Evolutionary conservation across 1,140 invertebrate genomes (phyloP), one percentile per base, ranked within the genome.

Genomic region (Eurosta solidaginis): DNA sequence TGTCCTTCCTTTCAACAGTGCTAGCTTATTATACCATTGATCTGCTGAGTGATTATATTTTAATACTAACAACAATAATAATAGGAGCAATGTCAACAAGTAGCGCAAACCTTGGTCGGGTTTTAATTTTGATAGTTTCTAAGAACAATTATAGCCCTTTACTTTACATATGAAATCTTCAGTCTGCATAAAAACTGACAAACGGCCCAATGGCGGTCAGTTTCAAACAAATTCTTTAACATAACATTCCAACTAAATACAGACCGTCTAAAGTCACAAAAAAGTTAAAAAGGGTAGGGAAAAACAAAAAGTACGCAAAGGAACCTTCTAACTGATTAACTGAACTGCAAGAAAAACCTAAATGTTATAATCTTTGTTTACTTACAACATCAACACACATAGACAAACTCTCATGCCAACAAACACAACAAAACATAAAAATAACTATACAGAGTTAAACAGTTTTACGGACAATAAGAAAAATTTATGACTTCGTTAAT

Each of bases 401-500:
- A 12, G 59, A 68, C 59, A 36, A 29, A 68, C n/a, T 40, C 59
- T 1, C 40, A 22, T 3, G 9, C 5, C 6, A 17, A 68, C 25
- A 54, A 3, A 54, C 36, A 52, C n/a, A 68, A 29, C 3, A 29
- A 40, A 14, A 40, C 59, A 68, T 10, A 9, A 12, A 25, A 12
- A 29, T 14, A 68, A 20, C 33, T 40, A 68, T 20, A 40, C 17
- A 10, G 17, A 36, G 33, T 29, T 17, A 68, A 68, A 68, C 59
- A 68, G 36, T 68, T 68, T 68, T 20, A 14, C n/a, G 59, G n/a
- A 33, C 33, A 68, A 40, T 40, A 42, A 68, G 59, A 9, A 68
- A 68, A 68, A 68, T 68, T 42, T 68, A 68, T 68, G 27, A n/a
- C 59, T 68, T n/a, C 59, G 59, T 40, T 33, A 68, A 68, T 27